Conservation (phyloP, 2,888 invertebrate genomes). For the Loripinus fragilis region DNA sequence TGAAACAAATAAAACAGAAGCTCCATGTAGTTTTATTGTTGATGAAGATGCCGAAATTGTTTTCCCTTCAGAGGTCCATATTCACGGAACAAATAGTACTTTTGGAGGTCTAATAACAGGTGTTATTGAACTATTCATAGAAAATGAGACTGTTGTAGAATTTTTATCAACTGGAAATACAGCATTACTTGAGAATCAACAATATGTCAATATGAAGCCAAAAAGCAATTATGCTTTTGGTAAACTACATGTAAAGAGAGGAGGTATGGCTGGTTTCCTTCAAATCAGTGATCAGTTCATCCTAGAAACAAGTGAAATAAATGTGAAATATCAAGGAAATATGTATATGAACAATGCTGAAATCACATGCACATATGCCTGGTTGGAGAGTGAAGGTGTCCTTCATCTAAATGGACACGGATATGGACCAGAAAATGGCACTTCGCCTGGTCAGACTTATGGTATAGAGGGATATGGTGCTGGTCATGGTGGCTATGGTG, state of each 20-base stretch:
- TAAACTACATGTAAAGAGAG: conserved; percentile 65
- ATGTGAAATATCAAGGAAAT: conserved; percentile 69
- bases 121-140: conserved; percentile 66
- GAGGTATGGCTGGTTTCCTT: conserved; percentile 62
- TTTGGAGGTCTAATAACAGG: conserved; percentile 70
- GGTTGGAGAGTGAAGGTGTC: conserved; percentile 74
- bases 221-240: conserved; percentile 69
- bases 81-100: conserved; percentile 73
- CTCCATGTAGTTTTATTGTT: conserved; percentile 73
- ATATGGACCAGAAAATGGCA: conserved; percentile 56
- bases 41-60: conserved; percentile 68
- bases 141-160: conserved; percentile 59
- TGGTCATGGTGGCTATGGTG: conserved; percentile 73
- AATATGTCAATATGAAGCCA: conserved; percentile 55
- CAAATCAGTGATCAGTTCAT: conserved; percentile 51
- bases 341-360: conserved; percentile 73
- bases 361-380: conserved; percentile 68
- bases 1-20: conserved; percentile 70
- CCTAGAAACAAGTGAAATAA: conserved; percentile 64
- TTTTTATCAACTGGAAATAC: conserved; percentile 72
- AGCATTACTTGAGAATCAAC: conserved; percentile 65
- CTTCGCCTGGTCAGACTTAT: conserved; percentile 62
- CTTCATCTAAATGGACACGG: conserved; percentile 74
- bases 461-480: conserved; percentile 68
- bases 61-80: conserved; percentile 70